phyloP scores from a whole-genome alignment of 1,140 invertebrate genomes.

The Nylanderia fulva region DNA sequence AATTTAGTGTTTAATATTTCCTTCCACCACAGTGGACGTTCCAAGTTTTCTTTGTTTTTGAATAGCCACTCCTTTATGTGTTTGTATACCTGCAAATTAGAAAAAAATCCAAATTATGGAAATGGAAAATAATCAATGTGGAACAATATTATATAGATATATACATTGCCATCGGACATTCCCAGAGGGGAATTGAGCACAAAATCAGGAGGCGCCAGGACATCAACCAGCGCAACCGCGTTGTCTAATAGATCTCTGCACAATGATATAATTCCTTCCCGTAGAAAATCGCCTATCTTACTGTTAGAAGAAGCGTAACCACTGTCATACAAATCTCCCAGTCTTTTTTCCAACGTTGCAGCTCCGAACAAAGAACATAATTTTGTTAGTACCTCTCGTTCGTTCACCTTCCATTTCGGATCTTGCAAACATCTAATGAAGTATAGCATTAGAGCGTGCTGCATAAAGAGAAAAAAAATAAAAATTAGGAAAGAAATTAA shows the following conservation, averaged over 20 bases:
- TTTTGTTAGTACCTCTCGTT: conserved; percentile 88
- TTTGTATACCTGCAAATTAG: conserved; percentile 94
- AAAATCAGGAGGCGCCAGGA: conserved; percentile 95
- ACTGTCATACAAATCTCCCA: conserved; percentile 92
- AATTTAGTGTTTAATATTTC: too few species aligned
- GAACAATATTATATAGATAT: conserved; percentile 64
- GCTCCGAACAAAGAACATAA: conserved; percentile 91
- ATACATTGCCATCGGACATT: conserved; percentile 93
- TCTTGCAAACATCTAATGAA: conserved; percentile 87
- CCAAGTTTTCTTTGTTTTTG: conserved; percentile 89
- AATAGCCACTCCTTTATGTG: conserved; percentile 92
- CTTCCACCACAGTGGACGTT: conserved; percentile 92
- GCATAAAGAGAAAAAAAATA: conserved; percentile 71
- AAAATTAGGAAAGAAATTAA: conserved; percentile 27
- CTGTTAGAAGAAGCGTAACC: conserved; percentile 86
- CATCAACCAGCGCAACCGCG: conserved; percentile 93
- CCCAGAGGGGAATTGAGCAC: conserved; percentile 95
- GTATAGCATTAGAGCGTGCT: conserved; percentile 89
- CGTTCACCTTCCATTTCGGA: conserved; percentile 82
- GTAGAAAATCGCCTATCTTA: conserved; percentile 86
- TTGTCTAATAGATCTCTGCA: conserved; percentile 91
- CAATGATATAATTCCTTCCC: conserved; percentile 89
- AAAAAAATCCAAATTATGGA: too few species aligned
- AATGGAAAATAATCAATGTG: conserved; percentile 37
- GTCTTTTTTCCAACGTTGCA: conserved; percentile 90